Evolutionary conservation across 2,888 invertebrate genomes (phyloP), one percentile per base, ranked within the genome.

Genomic region (Heliconius ethilla): DNA sequence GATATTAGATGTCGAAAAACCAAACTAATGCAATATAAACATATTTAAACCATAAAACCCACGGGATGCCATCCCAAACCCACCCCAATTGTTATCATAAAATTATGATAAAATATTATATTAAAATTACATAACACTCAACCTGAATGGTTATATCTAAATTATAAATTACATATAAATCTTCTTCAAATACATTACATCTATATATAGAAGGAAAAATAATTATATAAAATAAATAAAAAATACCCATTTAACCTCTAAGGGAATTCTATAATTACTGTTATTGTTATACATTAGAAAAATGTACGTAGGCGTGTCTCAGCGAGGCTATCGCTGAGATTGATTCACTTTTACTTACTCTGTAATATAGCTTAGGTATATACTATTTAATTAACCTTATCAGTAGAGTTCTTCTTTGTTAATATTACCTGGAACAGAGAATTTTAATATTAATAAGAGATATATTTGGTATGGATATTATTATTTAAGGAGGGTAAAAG

Each of bases 351-450:
- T 69, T 66, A 66, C 66, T 15, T 13, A 63, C 63, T 63, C 11
- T 3, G 66, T 66, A 33, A 66, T 10, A 11, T 66, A 33, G 66
- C 33, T 22, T 6, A 51, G 22, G 1, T 59, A 27, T 40, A 15
- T 40, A 40, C 33, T 40, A 69, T 40, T 40, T 69, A n/a, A 69
- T 25, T 15, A 13, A 69, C 13, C 13, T n/a, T 69, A 40, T 69
- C 67, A n/a, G 67, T 40, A 7, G 40, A 37, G 37, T 15, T 40
- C 40, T 69, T 40, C 67, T 37, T 67, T 69, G n/a, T 37, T 22
- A n/a, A 67, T 37, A 13, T 69, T 69, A 69, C 67, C 67, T 69
- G 40, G 1, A 69, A 69, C 67, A 69, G 37, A 69, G 3, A 67
- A n/a, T 11, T 67, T 67, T n/a, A 37, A 37, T 37, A 67, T 67